Evolutionary conservation across 35 echinoderm and acorn worm genomes (phyloP).

Genomic region (Apostichopus japonicus): DNA sequence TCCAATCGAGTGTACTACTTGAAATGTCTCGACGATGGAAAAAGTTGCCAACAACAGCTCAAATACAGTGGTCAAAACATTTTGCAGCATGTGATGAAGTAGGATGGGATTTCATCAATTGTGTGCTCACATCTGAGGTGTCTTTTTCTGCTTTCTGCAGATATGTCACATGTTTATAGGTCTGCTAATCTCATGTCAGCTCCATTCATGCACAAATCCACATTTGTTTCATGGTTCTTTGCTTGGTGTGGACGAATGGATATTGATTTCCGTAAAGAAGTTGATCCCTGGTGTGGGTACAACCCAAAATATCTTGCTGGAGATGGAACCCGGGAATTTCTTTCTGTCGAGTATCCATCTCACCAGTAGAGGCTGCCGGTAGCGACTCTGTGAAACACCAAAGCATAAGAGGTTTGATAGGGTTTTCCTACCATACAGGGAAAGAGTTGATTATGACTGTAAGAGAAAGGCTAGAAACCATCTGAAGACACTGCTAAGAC

Average conservation of each 20-base stretch:
- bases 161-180: background rate
- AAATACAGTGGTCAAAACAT: constrained; percentile 35
- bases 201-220: constrained; percentile 35
- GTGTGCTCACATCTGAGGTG: background rate
- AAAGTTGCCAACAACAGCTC: background rate
- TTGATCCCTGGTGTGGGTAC: constrained; percentile 48
- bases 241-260: constrained; percentile 5
- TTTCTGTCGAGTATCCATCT: background rate
- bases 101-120: constrained; percentile 20
- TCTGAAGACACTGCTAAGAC: constrained; percentile 16
- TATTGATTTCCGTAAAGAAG: background rate
- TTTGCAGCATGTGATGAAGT: constrained; percentile 27
- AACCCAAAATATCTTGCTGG: constrained; percentile 33
- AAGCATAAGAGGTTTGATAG: constrained; percentile 18
- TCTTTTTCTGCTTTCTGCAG: background rate
- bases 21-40: too few species aligned
- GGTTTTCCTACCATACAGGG: constrained; percentile 31
- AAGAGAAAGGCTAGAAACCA: background rate
- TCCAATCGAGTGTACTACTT: too few species aligned
- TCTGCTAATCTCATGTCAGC: constrained; percentile 6
- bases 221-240: constrained; percentile 39
- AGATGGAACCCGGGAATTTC: constrained; percentile 14
- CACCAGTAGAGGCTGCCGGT: constrained; percentile 19
- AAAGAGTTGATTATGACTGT: background rate
- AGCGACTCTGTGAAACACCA: background rate